Conservation (phyloP, 2,888 invertebrate genomes). For the Spodoptera exigua region DNA sequence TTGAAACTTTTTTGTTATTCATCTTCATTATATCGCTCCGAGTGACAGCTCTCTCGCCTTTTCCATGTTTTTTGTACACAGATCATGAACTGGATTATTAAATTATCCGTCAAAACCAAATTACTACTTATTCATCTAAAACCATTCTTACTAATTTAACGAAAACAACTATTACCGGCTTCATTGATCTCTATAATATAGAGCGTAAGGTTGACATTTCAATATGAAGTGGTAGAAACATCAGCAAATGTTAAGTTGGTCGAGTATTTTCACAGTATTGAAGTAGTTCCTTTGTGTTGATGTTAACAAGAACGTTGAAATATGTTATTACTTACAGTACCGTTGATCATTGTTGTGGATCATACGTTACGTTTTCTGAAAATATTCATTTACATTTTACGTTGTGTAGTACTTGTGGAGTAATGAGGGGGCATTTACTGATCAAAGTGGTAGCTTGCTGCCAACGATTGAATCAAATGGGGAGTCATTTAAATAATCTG, state of each 20-base stretch:
- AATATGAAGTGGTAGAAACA: not conserved
- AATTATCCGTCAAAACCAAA: slow-evolving; percentile 60
- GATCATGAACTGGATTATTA: slow-evolving; percentile 59
- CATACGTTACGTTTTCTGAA: slow-evolving; percentile 36
- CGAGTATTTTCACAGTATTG: slow-evolving; percentile 57
- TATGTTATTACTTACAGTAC: slow-evolving; percentile 50
- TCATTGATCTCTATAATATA: slow-evolving; percentile 2
- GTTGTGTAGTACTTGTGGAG: slow-evolving; percentile 11
- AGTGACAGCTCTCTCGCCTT: slow-evolving; percentile 53
- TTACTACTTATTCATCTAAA: slow-evolving; percentile 59
- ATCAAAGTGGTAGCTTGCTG: slow-evolving; percentile 25
- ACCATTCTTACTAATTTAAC: slow-evolving; percentile 21
- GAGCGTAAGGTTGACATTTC: slow-evolving; percentile 8
- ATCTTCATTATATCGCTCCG: slow-evolving; percentile 49
- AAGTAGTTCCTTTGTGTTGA: slow-evolving; percentile 57
- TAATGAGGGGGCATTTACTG: slow-evolving; percentile 43
- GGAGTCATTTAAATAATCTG: slow-evolving; percentile 33
- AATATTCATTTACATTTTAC: slow-evolving; percentile 41
- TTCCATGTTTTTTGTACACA: slow-evolving; percentile 46
- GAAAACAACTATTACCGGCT: slow-evolving; percentile 7
- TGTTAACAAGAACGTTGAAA: slow-evolving; percentile 46
- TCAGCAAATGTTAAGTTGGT: slow-evolving; percentile 18
- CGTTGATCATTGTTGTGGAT: slow-evolving; percentile 39
- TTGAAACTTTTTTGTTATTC: slow-evolving; percentile 35
- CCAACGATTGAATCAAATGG: slow-evolving; percentile 35